Percentiles rank a stretch among this genome's conserved stretches.
phyloP scores from a whole-genome alignment of 2,888 invertebrate species.

The Malacosoma neustria region DNA sequence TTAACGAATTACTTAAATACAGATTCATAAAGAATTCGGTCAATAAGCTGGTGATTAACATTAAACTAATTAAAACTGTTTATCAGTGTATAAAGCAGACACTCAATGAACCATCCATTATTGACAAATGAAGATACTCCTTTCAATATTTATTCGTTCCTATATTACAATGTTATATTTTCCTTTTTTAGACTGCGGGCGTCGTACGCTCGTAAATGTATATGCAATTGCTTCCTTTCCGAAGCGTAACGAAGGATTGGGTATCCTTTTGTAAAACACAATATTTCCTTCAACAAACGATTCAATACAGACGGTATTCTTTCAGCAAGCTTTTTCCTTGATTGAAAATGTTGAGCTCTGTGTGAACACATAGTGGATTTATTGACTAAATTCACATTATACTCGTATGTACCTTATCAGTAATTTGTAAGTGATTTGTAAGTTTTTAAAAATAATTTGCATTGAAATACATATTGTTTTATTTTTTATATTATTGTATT shows the following conservation, averaged over 20 bases:
- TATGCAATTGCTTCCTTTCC: slow-evolving; percentile 22
- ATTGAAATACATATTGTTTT: no score
- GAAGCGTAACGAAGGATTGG: slow-evolving; percentile 20
- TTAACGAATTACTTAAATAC: no score
- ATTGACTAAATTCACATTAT: not conserved
- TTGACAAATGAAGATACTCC: slow-evolving; percentile 53
- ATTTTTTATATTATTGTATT: no score
- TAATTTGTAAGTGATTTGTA: no score
- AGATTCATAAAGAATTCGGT: no score
- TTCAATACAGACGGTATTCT: not conserved
- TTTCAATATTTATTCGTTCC: slow-evolving; percentile 50
- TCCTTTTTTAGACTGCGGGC: slow-evolving; percentile 22
- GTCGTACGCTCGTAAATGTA: slow-evolving; percentile 30
- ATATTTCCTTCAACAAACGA: slow-evolving; percentile 17
- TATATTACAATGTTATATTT: slow-evolving; percentile 42
- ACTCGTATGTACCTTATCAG: no score
- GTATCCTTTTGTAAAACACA: slow-evolving; percentile 16
- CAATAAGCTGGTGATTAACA: no score
- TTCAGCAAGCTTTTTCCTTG: not conserved
- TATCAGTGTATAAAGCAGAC: slow-evolving; percentile 35
- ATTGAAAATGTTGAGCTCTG: not conserved
- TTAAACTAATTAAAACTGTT: no score
- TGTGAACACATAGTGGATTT: not conserved
- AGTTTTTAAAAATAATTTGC: no score
- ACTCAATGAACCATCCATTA: slow-evolving; percentile 41